A percentile compares a stretch with the other conserved stretches of the same genome.
These are phyloP conservation scores for Theonella swinhoei DNA, from an alignment of 37 sponge, comb jelly and placozoan species.

Conservation along the genomic window DNA sequence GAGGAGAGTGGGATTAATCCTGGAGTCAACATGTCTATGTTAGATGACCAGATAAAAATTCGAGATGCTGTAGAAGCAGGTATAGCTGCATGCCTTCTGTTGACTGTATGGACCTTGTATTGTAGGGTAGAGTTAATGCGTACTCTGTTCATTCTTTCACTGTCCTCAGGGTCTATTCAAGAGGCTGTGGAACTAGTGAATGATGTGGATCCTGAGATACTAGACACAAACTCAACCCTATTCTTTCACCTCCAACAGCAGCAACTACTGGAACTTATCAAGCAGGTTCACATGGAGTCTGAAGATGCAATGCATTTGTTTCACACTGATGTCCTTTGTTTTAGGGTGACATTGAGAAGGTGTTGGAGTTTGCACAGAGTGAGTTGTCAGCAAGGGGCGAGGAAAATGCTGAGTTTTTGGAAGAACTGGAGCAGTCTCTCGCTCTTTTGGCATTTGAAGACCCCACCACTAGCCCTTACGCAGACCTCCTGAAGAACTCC, in stretches of 20 bases:
- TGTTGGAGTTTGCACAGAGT: constrained; percentile 80
- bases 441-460: constrained; percentile 84
- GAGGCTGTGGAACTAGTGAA: constrained; percentile 89
- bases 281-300: too few relatives aligned
- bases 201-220: constrained; percentile 82
- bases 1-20: constrained; percentile 57
- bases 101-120: too few relatives aligned
- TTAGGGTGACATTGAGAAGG: constrained; percentile 65
- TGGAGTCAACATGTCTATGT: constrained; percentile 51
- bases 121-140: too few relatives aligned
- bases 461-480: constrained; percentile 60
- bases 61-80: constrained; percentile 76
- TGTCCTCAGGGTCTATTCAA: constrained; percentile 37
- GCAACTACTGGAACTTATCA: constrained; percentile 83
- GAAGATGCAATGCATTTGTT: too few relatives aligned
- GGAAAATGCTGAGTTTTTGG: constrained; percentile 83
- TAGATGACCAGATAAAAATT: constrained; percentile 82
- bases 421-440: constrained; percentile 85
- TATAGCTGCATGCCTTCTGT: background rate
- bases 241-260: constrained; percentile 93
- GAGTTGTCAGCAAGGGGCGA: constrained; percentile 90
- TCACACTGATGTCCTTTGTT: background rate
- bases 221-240: constrained; percentile 82
- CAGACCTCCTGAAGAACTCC: constrained; percentile 75
- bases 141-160: too few relatives aligned